These are phyloP conservation scores for Glyptemys insculpta DNA, from an alignment of 2,797 vertebrate species.

Conservation along the genomic window DNA sequence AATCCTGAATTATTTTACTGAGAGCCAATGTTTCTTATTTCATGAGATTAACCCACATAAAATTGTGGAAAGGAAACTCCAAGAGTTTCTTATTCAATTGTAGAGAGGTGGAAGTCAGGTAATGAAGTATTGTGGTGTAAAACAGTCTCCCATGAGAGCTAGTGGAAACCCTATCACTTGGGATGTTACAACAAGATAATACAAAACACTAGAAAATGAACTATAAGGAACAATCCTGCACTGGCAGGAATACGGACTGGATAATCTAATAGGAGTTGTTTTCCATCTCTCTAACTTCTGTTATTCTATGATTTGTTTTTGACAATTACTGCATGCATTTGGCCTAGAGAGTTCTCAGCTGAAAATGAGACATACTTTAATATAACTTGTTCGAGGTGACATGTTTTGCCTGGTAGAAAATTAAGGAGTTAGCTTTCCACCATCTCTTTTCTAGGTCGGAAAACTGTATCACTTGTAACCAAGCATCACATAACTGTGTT, in stretches of 20 bases:
- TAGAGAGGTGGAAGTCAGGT: not conserved
- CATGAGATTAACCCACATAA: not conserved
- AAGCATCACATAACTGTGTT: conserved; percentile 73
- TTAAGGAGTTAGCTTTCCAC: conserved; percentile 56
- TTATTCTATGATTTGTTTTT: not conserved
- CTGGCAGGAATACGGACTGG: not conserved
- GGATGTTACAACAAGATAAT: not conserved
- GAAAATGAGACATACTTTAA: conserved; percentile 43
- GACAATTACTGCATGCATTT: conserved; percentile 5
- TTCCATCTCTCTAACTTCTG: not conserved
- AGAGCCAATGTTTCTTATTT: not conserved
- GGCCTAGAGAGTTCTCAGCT: conserved; percentile 30
- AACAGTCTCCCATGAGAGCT: not conserved
- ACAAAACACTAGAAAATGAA: not conserved
- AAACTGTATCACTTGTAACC: conserved; percentile 65
- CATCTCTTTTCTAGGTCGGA: conserved; percentile 34
- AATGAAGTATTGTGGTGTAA: not conserved
- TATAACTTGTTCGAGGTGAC: conserved; percentile 18
- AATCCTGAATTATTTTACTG: not conserved
- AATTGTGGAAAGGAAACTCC: not conserved
- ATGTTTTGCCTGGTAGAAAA: conserved; percentile 49
- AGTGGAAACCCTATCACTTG: not conserved
- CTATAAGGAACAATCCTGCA: not conserved
- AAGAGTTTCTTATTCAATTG: not conserved
- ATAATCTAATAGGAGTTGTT: not conserved